phyloP scores from a whole-genome alignment of 1,140 invertebrate species.

The Plodia interpunctella region DNA sequence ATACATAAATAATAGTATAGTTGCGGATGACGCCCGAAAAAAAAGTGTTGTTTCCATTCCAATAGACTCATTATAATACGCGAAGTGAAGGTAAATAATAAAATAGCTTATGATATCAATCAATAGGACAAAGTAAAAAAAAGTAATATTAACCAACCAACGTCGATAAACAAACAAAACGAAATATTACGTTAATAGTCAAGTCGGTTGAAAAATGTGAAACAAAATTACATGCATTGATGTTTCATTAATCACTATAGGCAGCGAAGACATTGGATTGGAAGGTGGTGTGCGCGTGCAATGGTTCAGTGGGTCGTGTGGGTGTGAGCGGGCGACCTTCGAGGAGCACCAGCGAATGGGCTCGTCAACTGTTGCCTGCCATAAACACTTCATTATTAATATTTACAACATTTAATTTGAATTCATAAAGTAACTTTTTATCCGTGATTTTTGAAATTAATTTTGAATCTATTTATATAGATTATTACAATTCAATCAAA shows the following conservation, averaged over 20 bases:
- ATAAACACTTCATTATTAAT: slow-evolving; percentile 26
- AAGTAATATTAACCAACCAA: too few species aligned
- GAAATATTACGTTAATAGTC: too few species aligned
- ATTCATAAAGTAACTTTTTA: background rate
- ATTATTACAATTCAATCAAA: background rate
- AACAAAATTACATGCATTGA: background rate
- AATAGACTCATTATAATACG: too few species aligned
- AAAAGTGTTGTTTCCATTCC: too few species aligned
- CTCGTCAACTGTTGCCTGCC: slow-evolving; percentile 42
- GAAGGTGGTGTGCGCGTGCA: background rate
- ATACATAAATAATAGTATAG: slow-evolving; percentile 34
- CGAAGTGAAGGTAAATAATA: too few species aligned
- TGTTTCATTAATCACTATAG: background rate
- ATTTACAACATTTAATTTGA: background rate
- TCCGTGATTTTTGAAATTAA: background rate
- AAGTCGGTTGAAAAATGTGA: too few species aligned
- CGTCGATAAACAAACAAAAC: too few species aligned
- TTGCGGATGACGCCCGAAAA: too few species aligned
- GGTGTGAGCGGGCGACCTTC: slow-evolving; percentile 56
- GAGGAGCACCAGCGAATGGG: slow-evolving; percentile 44
- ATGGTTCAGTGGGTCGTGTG: slow-evolving; percentile 17
- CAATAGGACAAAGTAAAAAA: too few species aligned
- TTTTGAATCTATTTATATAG: background rate
- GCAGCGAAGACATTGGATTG: background rate
- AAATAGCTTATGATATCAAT: too few species aligned